Conservation (phyloP, 2,888 invertebrate genomes). For the Dicyrtoma fusca region DNA sequence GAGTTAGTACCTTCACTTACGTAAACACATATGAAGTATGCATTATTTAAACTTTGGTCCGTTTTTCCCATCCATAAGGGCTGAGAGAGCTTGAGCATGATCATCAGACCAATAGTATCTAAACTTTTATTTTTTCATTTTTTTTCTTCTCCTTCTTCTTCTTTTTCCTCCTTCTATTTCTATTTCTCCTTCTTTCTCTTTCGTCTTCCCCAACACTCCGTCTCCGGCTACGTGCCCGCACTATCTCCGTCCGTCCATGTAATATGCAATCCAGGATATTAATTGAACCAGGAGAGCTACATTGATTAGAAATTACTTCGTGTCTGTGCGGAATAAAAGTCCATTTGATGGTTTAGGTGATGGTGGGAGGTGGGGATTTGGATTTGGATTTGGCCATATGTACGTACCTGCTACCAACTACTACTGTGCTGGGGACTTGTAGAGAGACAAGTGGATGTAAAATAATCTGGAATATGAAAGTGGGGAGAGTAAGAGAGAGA, state of each 20-base stretch:
- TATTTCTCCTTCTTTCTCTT: constrained; percentile 4
- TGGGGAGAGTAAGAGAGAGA: not conserved
- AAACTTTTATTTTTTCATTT: not conserved
- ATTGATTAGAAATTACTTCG: constrained; percentile 39
- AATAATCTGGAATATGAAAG: not conserved
- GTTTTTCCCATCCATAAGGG: constrained; percentile 1
- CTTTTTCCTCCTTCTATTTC: not conserved
- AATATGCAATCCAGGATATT: not conserved
- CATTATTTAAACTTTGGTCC: constrained; percentile 28
- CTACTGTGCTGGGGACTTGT: not conserved
- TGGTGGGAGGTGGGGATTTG: too few species aligned
- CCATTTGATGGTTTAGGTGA: too few species aligned
- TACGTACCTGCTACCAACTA: too few species aligned
- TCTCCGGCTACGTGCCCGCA: not conserved
- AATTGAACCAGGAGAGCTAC: constrained; percentile 38
- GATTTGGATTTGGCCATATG: too few species aligned
- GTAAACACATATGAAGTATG: constrained; percentile 29
- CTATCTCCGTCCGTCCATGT: not conserved
- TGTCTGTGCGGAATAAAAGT: too few species aligned
- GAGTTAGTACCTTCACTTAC: constrained; percentile 30
- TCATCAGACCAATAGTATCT: constrained; percentile 21
- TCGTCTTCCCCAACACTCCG: not conserved
- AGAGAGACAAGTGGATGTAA: not conserved
- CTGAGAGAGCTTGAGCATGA: constrained; percentile 13
- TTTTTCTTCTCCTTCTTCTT: not conserved